Conservation (phyloP, 2,888 invertebrate genomes). For the Lordiphosa fenestrarum region DNA sequence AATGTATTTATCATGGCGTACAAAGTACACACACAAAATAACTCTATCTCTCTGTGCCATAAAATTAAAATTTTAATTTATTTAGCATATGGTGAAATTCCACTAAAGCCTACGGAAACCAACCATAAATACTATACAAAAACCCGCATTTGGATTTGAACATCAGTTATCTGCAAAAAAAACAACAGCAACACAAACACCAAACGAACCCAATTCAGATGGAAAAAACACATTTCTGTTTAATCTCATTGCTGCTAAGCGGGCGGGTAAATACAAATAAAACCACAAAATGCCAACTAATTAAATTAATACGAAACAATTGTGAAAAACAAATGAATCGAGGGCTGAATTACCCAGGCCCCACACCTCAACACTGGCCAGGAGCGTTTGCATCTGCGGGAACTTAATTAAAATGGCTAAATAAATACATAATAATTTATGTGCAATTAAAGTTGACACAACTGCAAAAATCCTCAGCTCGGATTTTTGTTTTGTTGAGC, state of each 20-base stretch:
- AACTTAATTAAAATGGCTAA: constrained; percentile 53
- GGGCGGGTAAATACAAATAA: constrained; percentile 28
- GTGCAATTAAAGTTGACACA: constrained; percentile 43
- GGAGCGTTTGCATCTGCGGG: constrained; percentile 33
- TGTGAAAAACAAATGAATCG: constrained; percentile 32
- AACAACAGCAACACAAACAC: neutral
- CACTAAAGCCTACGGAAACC: constrained; percentile 39
- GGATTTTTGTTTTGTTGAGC: constrained; percentile 16
- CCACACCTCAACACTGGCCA: constrained; percentile 10
- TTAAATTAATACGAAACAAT: constrained; percentile 67
- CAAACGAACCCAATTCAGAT: constrained; percentile 17
- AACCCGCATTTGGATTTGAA: constrained; percentile 52
- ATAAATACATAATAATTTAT: constrained; percentile 39
- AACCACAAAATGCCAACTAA: constrained; percentile 67
- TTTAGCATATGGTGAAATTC: constrained; percentile 59
- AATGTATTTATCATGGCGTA: constrained; percentile 32
- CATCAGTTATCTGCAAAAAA: constrained; percentile 33
- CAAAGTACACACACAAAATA: constrained; percentile 8
- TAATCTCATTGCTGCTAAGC: constrained; percentile 47
- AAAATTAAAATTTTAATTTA: constrained; percentile 60
- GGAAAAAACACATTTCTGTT: constrained; percentile 48
- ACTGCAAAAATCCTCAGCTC: constrained; percentile 39
- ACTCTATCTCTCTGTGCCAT: constrained; percentile 23
- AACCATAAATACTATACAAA: constrained; percentile 34
- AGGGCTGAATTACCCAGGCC: constrained; percentile 13